phyloP scores from a whole-genome alignment of 2,888 invertebrate species.

The Limulus polyphemus region DNA sequence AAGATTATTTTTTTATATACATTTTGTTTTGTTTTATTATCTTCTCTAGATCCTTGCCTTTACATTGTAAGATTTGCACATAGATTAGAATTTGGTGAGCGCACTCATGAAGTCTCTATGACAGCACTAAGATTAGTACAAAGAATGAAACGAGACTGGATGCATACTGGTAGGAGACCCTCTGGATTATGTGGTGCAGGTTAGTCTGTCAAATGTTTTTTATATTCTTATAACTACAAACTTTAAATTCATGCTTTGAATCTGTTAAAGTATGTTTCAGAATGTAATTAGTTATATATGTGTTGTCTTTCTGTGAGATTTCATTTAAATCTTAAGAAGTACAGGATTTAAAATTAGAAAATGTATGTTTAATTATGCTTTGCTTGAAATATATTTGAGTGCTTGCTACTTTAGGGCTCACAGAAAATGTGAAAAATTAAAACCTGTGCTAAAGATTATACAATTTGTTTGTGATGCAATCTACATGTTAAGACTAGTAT shows the following conservation, averaged over 20 bases:
- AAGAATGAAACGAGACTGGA: slow-evolving; percentile 95
- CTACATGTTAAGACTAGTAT: too few species aligned
- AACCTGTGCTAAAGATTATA: too few species aligned
- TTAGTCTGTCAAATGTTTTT: slow-evolving; percentile 36
- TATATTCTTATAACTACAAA: neutral
- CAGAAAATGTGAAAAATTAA: too few species aligned
- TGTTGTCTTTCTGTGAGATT: too few species aligned
- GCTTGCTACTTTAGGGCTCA: too few species aligned
- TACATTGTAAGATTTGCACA: slow-evolving; percentile 91
- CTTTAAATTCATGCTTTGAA: neutral
- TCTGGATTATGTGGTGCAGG: slow-evolving; percentile 97
- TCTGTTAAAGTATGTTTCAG: neutral
- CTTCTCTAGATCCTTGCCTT: slow-evolving; percentile 69
- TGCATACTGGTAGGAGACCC: slow-evolving; percentile 88
- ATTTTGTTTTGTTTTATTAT: slow-evolving; percentile 3
- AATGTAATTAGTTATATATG: too few species aligned
- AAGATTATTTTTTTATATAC: neutral
- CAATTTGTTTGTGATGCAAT: too few species aligned
- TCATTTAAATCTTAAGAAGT: too few species aligned
- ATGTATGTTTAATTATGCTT: too few species aligned
- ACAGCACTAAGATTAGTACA: slow-evolving; percentile 87
- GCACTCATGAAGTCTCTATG: slow-evolving; percentile 87
- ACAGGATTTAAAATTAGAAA: too few species aligned
- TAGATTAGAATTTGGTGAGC: slow-evolving; percentile 76
- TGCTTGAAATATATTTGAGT: too few species aligned